Evolutionary conservation across 2,888 invertebrate genomes (phyloP), one percentile per base, ranked within the genome.

Genomic region (Aspidiotus destructor): DNA sequence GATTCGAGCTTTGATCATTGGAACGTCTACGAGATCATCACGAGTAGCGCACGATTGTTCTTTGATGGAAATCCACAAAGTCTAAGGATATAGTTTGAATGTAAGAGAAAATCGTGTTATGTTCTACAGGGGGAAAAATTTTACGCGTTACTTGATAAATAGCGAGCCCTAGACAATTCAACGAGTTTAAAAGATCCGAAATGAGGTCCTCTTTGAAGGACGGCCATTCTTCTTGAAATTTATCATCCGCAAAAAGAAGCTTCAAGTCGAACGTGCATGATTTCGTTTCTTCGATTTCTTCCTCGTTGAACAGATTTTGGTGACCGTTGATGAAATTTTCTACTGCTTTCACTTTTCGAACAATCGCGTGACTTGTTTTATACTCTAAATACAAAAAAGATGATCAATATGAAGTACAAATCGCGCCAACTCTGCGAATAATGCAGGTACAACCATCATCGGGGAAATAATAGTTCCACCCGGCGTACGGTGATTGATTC

Each of bases 401-500:
- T 53, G 10, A 53, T 65, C 41, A 41, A 60, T 41, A 60, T 54
- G 65, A 58, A 41, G 63, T 10, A 28, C 44, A 68, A 61, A 67
- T 53, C 62, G 57, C 17, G 44, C 41, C 28, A 64, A 28, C 53
- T 40, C 44, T 48, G 41, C 42, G 44, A 55, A 73, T 77, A 28
- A 28, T 28, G 5, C 28, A 28, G 28, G 28, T 28, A 28, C 28
- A 28, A 84, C 86, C 84, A 80, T 86, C 84, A 68, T 83, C 80
- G 52, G 86, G 83, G 76, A 92, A 89, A 78, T 92, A 93, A 9
- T 89, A 78, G 72, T 85, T 84, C 88, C 92, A 92, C 17, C 86
- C 84, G 72, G 83, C 80, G 76, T 86, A 87, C 7, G 80, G 80
- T 5, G 67, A 60, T 28, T 1, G 28, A 28, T 28, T 28, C 5